Evolutionary conservation across 2,113 vertebrate genomes (phyloP).

Genomic region (Cyphomyrus plagiostoma): DNA sequence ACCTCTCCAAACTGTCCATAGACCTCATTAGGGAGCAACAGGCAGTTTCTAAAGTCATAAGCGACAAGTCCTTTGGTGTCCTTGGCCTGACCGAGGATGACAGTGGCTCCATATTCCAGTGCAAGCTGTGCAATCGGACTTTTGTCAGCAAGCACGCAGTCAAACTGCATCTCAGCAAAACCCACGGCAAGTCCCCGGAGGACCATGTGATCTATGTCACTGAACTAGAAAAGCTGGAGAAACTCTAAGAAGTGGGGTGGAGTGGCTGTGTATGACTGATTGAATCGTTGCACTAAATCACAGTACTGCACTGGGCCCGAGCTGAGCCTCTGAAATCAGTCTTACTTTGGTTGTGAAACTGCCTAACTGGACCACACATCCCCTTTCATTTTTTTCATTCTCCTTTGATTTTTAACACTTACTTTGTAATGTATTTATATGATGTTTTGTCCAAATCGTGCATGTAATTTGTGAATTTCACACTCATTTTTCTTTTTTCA

Average conservation of each 20-base stretch:
- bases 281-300: slow-evolving; percentile 79
- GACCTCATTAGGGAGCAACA: slow-evolving; percentile 90
- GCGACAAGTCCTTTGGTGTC: slow-evolving; percentile 75
- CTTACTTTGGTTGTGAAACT: slow-evolving; percentile 75
- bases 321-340: slow-evolving; percentile 87
- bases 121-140: slow-evolving; percentile 96
- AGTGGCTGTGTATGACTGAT: slow-evolving; percentile 71
- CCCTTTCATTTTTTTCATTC: slow-evolving; percentile 49
- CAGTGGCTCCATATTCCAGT: slow-evolving; percentile 83
- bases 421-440: slow-evolving; percentile 64
- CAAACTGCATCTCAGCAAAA: slow-evolving; percentile 99
- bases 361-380: slow-evolving; percentile 80
- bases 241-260: slow-evolving; percentile 54
- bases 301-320: slow-evolving; percentile 87
- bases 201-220: slow-evolving; percentile 97
- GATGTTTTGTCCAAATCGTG: slow-evolving; percentile 54
- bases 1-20: slow-evolving; percentile 95
- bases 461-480: slow-evolving; percentile 75
- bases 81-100: slow-evolving; percentile 85
- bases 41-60: slow-evolving; percentile 75
- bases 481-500: slow-evolving; percentile 66
- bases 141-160: slow-evolving; percentile 98
- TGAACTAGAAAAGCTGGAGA: slow-evolving; percentile 90
- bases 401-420: slow-evolving; percentile 52
- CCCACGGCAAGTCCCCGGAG: slow-evolving; percentile 98